A percentile compares a stretch with the other conserved stretches of the same genome.
Evolutionary conservation across 2,888 invertebrate species (phyloP).

Genomic region (Drosophila limbata): DNA sequence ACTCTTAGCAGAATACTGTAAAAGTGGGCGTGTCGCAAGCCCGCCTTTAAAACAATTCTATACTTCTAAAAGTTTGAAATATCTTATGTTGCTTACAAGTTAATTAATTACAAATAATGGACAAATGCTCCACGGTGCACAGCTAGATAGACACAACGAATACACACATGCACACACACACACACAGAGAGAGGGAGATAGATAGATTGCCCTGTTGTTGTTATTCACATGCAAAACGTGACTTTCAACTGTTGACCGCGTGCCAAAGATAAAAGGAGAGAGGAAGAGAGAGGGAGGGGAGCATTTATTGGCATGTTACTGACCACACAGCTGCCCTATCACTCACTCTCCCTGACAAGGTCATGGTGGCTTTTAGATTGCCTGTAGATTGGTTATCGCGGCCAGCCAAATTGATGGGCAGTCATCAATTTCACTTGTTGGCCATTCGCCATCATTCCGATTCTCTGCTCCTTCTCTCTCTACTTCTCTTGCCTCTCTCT

Average conservation of each 20-base stretch:
- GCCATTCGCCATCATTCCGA: constrained; percentile 38
- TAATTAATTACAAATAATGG: no score
- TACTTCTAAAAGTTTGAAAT: no score
- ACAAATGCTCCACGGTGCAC: no score
- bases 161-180: constrained; percentile 15
- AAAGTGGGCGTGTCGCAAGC: no score
- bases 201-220: not conserved
- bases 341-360: constrained; percentile 46
- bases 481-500: not conserved
- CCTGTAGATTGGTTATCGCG: constrained; percentile 50
- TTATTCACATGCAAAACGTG: constrained; percentile 73
- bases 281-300: constrained; percentile 30
- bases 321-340: not conserved
- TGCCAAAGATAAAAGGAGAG: constrained; percentile 38
- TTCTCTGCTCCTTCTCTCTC: constrained; percentile 1
- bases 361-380: constrained; percentile 60
- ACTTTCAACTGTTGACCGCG: constrained; percentile 74
- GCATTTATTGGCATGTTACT: constrained; percentile 76
- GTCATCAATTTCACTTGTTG: constrained; percentile 79
- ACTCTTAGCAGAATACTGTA: no score
- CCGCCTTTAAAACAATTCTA: no score
- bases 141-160: not conserved
- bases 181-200: not conserved
- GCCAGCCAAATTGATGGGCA: constrained; percentile 76
- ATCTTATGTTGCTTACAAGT: no score